Base-by-base conservation (phyloP, 1,140 invertebrate genomes). In the Achroia grisella region DNA sequence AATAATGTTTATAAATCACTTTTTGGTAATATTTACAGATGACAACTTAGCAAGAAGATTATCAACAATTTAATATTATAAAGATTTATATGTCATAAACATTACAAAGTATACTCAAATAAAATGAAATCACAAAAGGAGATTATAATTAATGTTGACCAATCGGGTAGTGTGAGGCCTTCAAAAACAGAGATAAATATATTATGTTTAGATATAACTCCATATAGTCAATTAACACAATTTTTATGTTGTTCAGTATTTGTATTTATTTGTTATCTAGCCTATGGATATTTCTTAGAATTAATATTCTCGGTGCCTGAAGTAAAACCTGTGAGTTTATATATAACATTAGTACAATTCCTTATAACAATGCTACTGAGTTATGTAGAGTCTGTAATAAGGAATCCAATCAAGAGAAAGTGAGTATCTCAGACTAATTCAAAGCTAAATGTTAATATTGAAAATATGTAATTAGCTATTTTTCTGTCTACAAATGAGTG, bases 241-340 rank as follows among this genome's bases (percentile, higher is more conserved):
- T 96, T 98, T 77, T 41, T 93, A 1, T 83, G 92, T 11, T 94
- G 94, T 62, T 93, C 91, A 46, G 42, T 86, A 10, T 94, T 93
- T 52, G 93, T 97, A 14, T 97, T 98, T 81, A 78, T 94, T 40
- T 95, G 96, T 66, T 98, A 94, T 81, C 85, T 98, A 36, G 83
- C 96, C 0, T 98, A 98, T 88, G 96, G 96, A 48, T 98, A 96
- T 86, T 90, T 97, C 67, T 93, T 97, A 89, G 97, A 98, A 86
- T 81, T 97, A 11, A 97, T 98, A 71, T 98, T 98, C 76, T 92
- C 92, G 0, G 86, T 95, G 1, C 91, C 95, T 44, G 96, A 94
- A 44, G 95, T 97, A 57, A 92, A 94, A 71, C 92, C 93, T 10
- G 95, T 92, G 74, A 96, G 96, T 35, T 96, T 96, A 92, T 98